phyloP scores from a whole-genome alignment of 2,888 invertebrate species.

The Cephus pulcher region DNA sequence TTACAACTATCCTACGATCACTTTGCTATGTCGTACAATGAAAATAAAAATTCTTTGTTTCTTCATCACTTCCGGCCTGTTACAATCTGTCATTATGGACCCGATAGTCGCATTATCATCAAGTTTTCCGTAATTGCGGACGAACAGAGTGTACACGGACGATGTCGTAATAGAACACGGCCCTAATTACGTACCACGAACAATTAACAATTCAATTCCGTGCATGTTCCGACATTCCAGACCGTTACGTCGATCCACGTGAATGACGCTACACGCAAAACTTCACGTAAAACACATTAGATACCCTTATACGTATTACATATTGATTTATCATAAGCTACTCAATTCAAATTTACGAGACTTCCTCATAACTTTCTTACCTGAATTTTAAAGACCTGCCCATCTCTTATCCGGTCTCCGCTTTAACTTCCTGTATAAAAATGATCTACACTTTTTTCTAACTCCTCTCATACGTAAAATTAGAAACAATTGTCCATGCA shows the following conservation, averaged over 20 bases:
- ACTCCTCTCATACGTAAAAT: background rate
- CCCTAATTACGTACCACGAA: background rate
- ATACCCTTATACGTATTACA: background rate
- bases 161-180: background rate
- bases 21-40: background rate
- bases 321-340: background rate
- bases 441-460: background rate
- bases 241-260: background rate
- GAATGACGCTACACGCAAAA: slow-evolving; percentile 1
- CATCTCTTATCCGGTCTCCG: background rate
- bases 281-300: background rate
- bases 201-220: slow-evolving; percentile 6
- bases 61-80: background rate
- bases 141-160: background rate
- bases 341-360: background rate
- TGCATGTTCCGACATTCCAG: slow-evolving; percentile 2
- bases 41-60: background rate
- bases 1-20: background rate
- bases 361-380: background rate
- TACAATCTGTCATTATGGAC: background rate
- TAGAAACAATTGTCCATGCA: background rate
- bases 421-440: background rate
- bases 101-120: background rate
- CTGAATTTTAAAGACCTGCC: background rate
- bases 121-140: background rate